These are phyloP conservation scores for Cryptotermes secundus DNA, from an alignment of 1,140 invertebrate genomes.

Conservation along the genomic window DNA sequence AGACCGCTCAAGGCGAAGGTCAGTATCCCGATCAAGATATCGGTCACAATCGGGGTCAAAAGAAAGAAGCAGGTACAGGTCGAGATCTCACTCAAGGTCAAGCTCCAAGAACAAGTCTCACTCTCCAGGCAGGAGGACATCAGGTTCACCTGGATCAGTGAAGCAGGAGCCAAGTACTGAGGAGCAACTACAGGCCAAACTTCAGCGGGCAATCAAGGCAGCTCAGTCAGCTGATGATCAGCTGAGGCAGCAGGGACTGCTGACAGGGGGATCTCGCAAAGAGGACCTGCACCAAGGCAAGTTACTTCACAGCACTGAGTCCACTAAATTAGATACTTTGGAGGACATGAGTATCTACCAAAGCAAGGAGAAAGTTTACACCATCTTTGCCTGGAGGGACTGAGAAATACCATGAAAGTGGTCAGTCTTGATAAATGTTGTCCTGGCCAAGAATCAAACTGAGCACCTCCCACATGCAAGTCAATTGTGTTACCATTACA, in stretches of 20 bases:
- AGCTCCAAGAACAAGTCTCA: conserved; percentile 43
- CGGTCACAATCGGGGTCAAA: conserved; percentile 46
- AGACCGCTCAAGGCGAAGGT: conserved; percentile 45
- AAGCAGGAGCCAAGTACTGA: conserved; percentile 29
- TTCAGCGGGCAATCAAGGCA: conserved; percentile 35
- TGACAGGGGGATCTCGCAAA: conserved; percentile 28
- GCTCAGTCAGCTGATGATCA: conserved; percentile 36
- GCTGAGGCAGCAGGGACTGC: conserved; percentile 34
- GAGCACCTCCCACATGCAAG: too few species aligned
- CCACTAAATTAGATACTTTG: too few species aligned
- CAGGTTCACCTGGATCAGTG: not conserved
- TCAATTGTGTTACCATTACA: too few species aligned
- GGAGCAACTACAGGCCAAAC: conserved; percentile 34
- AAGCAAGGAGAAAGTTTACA: too few species aligned
- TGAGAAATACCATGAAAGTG: too few species aligned
- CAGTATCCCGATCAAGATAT: conserved; percentile 44
- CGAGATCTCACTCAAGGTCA: conserved; percentile 46
- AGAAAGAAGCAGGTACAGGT: conserved; percentile 43
- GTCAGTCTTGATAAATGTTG: too few species aligned
- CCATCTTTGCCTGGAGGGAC: too few species aligned
- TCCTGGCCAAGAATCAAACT: too few species aligned
- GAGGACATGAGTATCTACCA: too few species aligned
- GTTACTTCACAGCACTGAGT: not conserved
- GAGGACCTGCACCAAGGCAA: conserved; percentile 31
- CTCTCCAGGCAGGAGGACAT: not conserved